phyloP scores from a whole-genome alignment of 2,113 vertebrate genomes.

The Cephalopterus ornatus region DNA sequence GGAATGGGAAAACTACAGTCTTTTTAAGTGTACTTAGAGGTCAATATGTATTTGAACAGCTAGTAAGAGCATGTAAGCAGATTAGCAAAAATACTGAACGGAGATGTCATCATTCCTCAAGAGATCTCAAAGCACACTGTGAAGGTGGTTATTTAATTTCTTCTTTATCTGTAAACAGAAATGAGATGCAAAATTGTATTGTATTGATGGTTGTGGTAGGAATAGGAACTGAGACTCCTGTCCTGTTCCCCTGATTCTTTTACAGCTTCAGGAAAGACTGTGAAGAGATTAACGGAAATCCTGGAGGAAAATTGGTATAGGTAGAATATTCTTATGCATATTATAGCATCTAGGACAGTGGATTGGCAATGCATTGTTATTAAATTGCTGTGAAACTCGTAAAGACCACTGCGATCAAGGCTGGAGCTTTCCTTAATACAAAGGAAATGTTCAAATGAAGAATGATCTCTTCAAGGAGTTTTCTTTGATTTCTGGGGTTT shows the following conservation, averaged over 20 bases:
- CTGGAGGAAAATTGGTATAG: not conserved
- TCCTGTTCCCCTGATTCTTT: not conserved
- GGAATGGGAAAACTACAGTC: not conserved
- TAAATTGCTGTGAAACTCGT: not conserved
- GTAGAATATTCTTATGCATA: not conserved
- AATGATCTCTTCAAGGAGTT: not conserved
- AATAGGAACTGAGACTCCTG: not conserved
- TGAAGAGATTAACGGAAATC: not conserved
- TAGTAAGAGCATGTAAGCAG: not conserved
- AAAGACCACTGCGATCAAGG: not conserved
- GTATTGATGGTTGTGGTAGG: not conserved
- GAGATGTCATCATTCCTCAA: not conserved
- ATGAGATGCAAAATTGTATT: not conserved
- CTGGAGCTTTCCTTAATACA: not conserved
- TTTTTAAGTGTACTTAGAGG: not conserved
- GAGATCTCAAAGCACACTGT: not conserved
- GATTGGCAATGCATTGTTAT: not conserved
- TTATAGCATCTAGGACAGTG: not conserved
- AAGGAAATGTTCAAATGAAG: not conserved
- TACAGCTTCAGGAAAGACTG: not conserved
- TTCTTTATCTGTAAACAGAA: not conserved
- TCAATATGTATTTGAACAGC: not conserved
- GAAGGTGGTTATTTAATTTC: not conserved
- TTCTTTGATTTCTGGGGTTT: not conserved
- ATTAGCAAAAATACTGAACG: not conserved